Base-by-base conservation (phyloP, 2,797 vertebrate genomes). In the Myripristis murdjan region DNA sequence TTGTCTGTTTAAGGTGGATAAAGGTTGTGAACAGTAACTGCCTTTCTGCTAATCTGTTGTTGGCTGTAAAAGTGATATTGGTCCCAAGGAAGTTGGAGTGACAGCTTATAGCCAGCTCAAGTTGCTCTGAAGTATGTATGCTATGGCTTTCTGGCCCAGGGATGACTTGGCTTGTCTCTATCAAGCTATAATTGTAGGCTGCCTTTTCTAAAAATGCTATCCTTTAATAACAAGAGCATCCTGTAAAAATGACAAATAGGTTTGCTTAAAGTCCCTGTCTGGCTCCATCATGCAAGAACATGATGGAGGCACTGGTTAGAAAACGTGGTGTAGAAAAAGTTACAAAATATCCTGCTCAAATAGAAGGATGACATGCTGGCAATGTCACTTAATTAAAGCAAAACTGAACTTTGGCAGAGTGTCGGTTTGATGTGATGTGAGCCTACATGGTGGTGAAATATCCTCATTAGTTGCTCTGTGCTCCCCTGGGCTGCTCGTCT, bases 41-140 rank as follows among this genome's bases (percentile, higher is more conserved):
- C 47, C 59, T 64, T 22, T 15, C 43, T 68, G 57, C 44, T 64
- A 73, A 72, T 64, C 62, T 75, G 60, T 60, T 81, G 79, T 66
- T 73, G 66, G 66, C 37, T 75, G 53, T 76, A 77, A 79, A 67
- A 74, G 59, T 64, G 59, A 57, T 79, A 72, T 33, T 78, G 39
- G 56, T 73, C 65, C 64, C 51, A 60, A 84, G 60, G 68, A 83
- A 51, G 56, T 20, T 39, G 31, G 63, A 73, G 74, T 56, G 47
- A 57, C 62, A 44, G 57, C 8, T 44, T 59, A 41, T 20, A 56
- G 43, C 43, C 58, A 1, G 75, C 70, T 81, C 64, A 23, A 22
- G 35, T 74, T 73, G 68, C 72, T 58, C 31, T 14, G 24, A 62
- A 46, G 44, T 56, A 31, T 47, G 49, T 24, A 23, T 22, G 46